Conservation (phyloP, 2,888 invertebrate genomes). For the Anticlea derivata region DNA sequence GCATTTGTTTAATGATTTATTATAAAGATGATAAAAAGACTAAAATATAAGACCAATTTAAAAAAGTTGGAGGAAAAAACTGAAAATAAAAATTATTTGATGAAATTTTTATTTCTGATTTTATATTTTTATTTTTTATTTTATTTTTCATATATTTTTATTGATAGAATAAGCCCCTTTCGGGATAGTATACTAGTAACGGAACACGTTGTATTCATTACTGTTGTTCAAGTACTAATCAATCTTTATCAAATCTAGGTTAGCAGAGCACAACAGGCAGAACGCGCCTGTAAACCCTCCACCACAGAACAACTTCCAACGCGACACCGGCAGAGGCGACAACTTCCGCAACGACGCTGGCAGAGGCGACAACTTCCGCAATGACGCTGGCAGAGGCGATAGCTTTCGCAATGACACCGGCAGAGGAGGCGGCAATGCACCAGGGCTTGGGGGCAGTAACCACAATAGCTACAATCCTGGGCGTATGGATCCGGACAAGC, state of each 20-base stretch:
- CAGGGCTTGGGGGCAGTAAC: conserved; percentile 10
- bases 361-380: conserved; percentile 30
- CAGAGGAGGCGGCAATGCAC: conserved; percentile 32
- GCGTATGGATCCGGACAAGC: conserved; percentile 62
- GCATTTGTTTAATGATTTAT: too few species aligned
- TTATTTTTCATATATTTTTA: too few species aligned
- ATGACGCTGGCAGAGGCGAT: conserved; percentile 37
- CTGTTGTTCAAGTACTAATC: background rate
- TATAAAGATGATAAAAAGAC: too few species aligned
- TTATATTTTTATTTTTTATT: too few species aligned
- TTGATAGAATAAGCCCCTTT: too few species aligned
- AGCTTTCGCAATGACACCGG: conserved; percentile 25
- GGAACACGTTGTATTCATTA: too few species aligned
- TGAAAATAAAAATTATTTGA: too few species aligned
- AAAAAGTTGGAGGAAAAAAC: too few species aligned
- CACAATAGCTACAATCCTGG: conserved; percentile 52
- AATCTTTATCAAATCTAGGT: conserved; percentile 46
- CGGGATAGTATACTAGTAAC: too few species aligned
- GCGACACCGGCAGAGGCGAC: conserved; percentile 41
- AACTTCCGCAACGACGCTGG: conserved; percentile 26
- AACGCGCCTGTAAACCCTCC: conserved; percentile 48
- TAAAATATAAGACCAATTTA: too few species aligned
- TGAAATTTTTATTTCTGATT: too few species aligned
- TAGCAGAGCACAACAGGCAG: conserved; percentile 73
- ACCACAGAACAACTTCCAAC: conserved; percentile 42